A percentile compares a stretch with the other conserved stretches of the same genome.
These are phyloP conservation scores for Aplysia californica DNA, from an alignment of 1,140 invertebrate species.

Conservation along the genomic window DNA sequence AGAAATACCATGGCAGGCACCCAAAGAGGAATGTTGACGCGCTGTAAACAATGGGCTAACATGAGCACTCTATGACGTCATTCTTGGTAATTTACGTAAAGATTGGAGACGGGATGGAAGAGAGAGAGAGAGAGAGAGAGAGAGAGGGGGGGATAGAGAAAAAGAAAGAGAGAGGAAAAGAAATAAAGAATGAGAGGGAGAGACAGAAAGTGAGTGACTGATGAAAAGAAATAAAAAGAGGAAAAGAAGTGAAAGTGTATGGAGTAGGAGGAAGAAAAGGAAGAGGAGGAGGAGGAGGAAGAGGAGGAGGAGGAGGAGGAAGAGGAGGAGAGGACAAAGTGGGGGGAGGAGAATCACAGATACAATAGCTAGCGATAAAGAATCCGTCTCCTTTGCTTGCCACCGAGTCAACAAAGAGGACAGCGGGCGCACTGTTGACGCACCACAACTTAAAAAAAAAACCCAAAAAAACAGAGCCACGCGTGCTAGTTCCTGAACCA, in stretches of 20 bases:
- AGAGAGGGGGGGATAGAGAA: neutral
- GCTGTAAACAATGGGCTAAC: neutral
- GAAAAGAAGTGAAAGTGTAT: neutral
- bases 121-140: neutral
- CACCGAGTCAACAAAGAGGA: neutral
- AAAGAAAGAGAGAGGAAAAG: neutral
- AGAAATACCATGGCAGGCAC: neutral
- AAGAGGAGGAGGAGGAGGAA: neutral
- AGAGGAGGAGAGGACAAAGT: neutral
- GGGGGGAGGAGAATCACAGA: neutral
- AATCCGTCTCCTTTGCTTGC: neutral
- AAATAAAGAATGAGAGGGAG: neutral
- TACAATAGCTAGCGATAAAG: conserved; percentile 5
- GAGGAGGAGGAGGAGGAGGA: neutral
- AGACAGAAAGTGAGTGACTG: neutral
- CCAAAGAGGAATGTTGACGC: neutral
- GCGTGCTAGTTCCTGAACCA: neutral
- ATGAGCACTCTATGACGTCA: no score
- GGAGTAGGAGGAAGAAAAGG: neutral
- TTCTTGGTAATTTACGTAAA: no score
- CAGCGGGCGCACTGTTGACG: neutral
- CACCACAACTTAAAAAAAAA: no score
- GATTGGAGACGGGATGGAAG: conserved; percentile 5
- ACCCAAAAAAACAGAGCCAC: no score
- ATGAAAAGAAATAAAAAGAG: neutral